Evolutionary conservation across 2,888 invertebrate species (phyloP).

Genomic region (Craniophora ligustri): DNA sequence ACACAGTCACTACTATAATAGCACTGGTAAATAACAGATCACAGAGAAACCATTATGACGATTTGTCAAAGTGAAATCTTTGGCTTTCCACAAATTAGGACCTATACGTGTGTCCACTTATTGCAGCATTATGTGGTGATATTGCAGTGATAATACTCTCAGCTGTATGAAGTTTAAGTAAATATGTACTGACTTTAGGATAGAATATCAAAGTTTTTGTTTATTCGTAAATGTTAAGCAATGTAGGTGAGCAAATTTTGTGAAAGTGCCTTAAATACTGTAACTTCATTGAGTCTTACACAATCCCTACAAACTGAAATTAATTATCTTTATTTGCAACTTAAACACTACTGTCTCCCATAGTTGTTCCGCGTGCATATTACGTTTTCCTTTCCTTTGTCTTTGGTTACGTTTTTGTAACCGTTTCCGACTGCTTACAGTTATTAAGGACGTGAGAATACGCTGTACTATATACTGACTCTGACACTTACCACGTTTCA

Average conservation of each 20-base stretch:
- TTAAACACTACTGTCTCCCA: conserved; percentile 66
- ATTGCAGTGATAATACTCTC: neutral
- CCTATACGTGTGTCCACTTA: conserved; percentile 24
- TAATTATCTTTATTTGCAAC: conserved; percentile 62
- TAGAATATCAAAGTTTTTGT: neutral
- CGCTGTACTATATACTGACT: conserved; percentile 60
- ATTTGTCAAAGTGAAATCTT: conserved; percentile 66
- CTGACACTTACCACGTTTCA: conserved; percentile 71
- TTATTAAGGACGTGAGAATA: conserved; percentile 87
- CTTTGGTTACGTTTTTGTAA: conserved; percentile 83
- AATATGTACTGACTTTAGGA: neutral
- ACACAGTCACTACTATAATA: conserved; percentile 72
- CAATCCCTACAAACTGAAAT: conserved; percentile 47
- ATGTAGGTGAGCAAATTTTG: conserved; percentile 5
- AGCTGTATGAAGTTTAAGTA: neutral
- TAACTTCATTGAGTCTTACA: conserved; percentile 36
- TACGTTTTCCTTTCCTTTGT: conserved; percentile 84
- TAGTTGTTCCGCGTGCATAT: conserved; percentile 73
- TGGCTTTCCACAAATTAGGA: conserved; percentile 56
- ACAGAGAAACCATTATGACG: conserved; percentile 64
- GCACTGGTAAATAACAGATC: conserved; percentile 69
- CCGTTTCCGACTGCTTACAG: conserved; percentile 80
- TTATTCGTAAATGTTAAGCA: neutral
- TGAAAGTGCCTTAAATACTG: conserved; percentile 17
- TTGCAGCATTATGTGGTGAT: neutral